A percentile compares a stretch with the other conserved stretches of the same genome.
phyloP scores from a whole-genome alignment of 2,113 vertebrate species.

The Bujurquina vittata region DNA sequence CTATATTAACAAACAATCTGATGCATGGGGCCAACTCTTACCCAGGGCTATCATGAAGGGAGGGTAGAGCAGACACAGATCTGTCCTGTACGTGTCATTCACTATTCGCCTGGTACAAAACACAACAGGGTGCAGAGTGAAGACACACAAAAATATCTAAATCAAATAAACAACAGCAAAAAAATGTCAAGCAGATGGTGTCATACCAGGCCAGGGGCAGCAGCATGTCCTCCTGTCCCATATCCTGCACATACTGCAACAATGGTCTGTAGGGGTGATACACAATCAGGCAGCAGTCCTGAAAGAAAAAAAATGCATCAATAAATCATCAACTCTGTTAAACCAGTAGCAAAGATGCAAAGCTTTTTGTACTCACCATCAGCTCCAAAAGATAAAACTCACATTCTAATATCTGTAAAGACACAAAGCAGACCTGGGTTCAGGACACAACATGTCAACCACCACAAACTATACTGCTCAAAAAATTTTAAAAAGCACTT shows the following conservation, averaged over 20 bases:
- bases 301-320: constrained; percentile 21
- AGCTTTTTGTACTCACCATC: constrained; percentile 85
- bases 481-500: too few relatives aligned
- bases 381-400: constrained; percentile 99
- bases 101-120: constrained; percentile 91
- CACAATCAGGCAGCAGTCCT: constrained; percentile 99
- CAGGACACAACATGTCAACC: neutral
- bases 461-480: neutral
- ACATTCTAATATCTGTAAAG: constrained; percentile 94
- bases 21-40: constrained; percentile 72
- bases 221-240: constrained; percentile 99
- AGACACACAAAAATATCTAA: neutral
- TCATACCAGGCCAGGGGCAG: constrained; percentile 95
- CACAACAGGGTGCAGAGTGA: constrained; percentile 54
- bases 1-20: constrained; percentile 11
- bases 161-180: neutral
- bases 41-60: constrained; percentile 99
- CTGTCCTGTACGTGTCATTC: constrained; percentile 98
- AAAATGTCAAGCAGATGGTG: neutral
- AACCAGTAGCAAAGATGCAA: neutral
- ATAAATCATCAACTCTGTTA: neutral
- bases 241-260: constrained; percentile 98
- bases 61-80: constrained; percentile 98
- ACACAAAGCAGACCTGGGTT: neutral
- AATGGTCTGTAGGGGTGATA: constrained; percentile 99